Evolutionary conservation across 2,113 vertebrate species (phyloP), one percentile per base, ranked within the genome.

Genomic region (Girardinichthys multiradiatus): DNA sequence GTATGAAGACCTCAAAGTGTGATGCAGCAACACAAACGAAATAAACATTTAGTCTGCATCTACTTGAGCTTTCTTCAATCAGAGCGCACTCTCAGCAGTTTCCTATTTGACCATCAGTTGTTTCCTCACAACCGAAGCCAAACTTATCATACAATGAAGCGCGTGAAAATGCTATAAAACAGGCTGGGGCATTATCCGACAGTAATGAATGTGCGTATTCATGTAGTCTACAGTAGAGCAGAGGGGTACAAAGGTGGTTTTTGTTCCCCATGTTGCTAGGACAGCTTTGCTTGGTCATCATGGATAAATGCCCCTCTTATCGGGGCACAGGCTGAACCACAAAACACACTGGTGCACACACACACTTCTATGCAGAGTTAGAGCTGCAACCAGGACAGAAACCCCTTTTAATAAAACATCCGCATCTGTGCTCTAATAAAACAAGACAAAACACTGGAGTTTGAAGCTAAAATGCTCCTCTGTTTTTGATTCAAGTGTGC

Each of bases 251-350:
- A 91, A 88, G 86, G 87, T 90, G 76, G 82, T 60, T 85, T 89
- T 87, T 89, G 90, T 92, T 91, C 81, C 51, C 73, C 1, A 8
- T 83, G 86, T 87, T 33, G 51, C 75, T 80, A 84, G 82, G 88
- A 87, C 78, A 80, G 80, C 88, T 87, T 78, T 89, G 86, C 87
- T 81, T 91, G 88, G 88, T 88, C 91, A 92, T 88, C 83, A 69
- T 83, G 87, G 86, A 89, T 88, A 92, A 91, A 90, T 88, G 86
- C 76, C 81, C 84, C 80, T 90, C 90, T 92, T 90, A 92, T 90
- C 79, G 76, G 78, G n/a, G 51, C 64, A 62, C 66, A 77, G 68
- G 78, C 72, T 60, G 63, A 70, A 62, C 27, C 66, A 69, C 30
- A 7, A 70, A 30, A 64, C 12, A 67, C 57, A 65, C 27, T 28